Evolutionary conservation across 2,113 vertebrate species (phyloP).

Genomic region (Carassius carassius): DNA sequence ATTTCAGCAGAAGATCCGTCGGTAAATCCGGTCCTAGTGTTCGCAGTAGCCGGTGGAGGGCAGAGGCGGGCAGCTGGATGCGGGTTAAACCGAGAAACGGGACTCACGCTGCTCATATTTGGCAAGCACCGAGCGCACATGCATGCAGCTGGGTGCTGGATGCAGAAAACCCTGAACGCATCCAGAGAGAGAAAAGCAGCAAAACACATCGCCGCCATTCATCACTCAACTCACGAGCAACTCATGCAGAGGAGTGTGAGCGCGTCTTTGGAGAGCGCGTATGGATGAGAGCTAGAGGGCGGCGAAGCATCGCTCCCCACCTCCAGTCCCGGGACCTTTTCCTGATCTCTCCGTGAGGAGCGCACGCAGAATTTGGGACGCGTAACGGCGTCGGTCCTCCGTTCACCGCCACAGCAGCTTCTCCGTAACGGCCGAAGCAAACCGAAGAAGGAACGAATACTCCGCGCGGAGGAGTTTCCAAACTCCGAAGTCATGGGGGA

Average conservation of each 20-base stretch:
- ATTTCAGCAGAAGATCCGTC: constrained; percentile 28
- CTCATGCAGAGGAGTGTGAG: constrained; percentile 12
- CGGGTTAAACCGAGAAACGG: constrained; percentile 34
- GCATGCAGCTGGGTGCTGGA: constrained; percentile 20
- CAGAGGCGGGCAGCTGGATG: constrained; percentile 39
- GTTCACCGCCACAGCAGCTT: background rate
- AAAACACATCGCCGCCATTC: background rate
- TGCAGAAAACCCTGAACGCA: background rate
- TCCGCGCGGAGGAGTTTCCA: constrained; percentile 34
- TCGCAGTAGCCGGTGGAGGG: constrained; percentile 35
- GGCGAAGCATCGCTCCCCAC: constrained; percentile 33
- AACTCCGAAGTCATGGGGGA: constrained; percentile 29
- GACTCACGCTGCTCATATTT: constrained; percentile 15
- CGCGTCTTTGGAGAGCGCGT: constrained; percentile 29
- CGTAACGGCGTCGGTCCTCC: background rate
- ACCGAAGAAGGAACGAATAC: background rate
- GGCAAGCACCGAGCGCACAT: constrained; percentile 18
- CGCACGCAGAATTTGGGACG: background rate
- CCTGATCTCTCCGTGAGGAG: constrained; percentile 18
- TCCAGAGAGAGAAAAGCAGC: constrained; percentile 6
- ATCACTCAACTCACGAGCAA: constrained; percentile 14
- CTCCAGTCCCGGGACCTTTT: constrained; percentile 23
- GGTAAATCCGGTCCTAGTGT: constrained; percentile 30
- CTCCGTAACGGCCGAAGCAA: background rate
- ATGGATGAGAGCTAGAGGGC: constrained; percentile 39